These are phyloP conservation scores for Halcyon leucocephala DNA, from an alignment of 2,797 vertebrate genomes.

Conservation along the genomic window DNA sequence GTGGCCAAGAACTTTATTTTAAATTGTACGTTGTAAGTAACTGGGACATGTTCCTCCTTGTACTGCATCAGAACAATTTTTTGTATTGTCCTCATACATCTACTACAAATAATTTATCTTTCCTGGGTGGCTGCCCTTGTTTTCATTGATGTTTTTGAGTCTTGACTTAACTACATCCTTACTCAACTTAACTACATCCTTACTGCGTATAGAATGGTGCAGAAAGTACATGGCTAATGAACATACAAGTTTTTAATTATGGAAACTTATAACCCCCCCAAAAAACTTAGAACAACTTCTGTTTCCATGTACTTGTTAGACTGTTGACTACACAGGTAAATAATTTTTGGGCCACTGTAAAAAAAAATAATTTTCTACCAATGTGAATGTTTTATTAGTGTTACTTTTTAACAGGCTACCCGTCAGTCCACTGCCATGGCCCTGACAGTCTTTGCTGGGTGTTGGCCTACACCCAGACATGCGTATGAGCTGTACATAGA, in stretches of 20 bases:
- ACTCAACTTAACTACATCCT: neutral
- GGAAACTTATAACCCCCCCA: neutral
- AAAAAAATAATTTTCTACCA: neutral
- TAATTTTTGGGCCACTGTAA: neutral
- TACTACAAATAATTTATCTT: neutral
- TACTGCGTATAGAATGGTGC: rapidly evolving
- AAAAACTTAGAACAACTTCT: neutral
- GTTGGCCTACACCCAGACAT: neutral
- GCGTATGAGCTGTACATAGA: rapidly evolving
- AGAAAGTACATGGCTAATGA: neutral
- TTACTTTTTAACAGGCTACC: neutral
- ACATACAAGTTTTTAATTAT: neutral
- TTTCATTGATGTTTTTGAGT: neutral
- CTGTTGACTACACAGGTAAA: neutral
- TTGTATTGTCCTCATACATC: neutral
- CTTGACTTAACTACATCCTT: neutral
- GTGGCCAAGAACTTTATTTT: neutral
- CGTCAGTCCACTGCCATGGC: neutral
- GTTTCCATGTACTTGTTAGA: neutral
- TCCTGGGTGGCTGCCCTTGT: neutral
- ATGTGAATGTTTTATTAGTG: neutral
- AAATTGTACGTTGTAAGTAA: neutral
- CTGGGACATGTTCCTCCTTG: neutral
- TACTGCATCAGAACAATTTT: neutral
- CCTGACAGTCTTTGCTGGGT: neutral